phyloP scores from a whole-genome alignment of 2,113 vertebrate species.

The Melospiza melodia region DNA sequence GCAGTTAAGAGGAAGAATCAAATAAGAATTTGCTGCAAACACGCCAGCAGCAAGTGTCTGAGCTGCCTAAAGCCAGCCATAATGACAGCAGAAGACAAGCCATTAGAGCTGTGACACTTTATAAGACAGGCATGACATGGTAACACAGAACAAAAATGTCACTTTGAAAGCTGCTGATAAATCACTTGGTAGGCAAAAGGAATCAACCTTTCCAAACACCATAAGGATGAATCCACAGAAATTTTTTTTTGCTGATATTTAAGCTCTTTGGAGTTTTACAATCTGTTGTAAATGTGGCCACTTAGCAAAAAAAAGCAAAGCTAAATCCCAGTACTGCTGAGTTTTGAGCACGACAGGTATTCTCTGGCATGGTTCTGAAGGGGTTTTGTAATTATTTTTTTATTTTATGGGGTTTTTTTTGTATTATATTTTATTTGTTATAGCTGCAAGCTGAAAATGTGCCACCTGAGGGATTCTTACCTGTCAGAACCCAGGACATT shows the following conservation, averaged over 20 bases:
- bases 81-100: slow-evolving; percentile 16
- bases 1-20: not conserved
- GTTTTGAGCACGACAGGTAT: not conserved
- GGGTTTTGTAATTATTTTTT: no score
- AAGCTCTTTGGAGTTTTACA: not conserved
- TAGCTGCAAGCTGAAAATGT: not conserved
- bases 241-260: not conserved
- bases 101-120: slow-evolving; percentile 24
- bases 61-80: not conserved
- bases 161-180: slow-evolving; percentile 17
- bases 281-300: not conserved
- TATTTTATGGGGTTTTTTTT: not conserved
- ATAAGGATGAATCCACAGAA: not conserved
- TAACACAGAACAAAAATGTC: slow-evolving; percentile 13
- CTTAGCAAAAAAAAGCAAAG: not conserved
- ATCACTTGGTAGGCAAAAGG: slow-evolving; percentile 5
- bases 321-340: not conserved
- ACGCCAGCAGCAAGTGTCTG: not conserved
- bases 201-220: not conserved
- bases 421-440: not conserved
- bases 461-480: slow-evolving; percentile 62
- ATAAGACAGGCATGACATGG: not conserved
- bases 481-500: slow-evolving; percentile 59
- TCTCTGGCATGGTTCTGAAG: not conserved
- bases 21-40: not conserved